A percentile compares a stretch with the other conserved stretches of the same genome.
These are phyloP conservation scores for Nycticorax nycticorax DNA, from an alignment of 2,113 vertebrate species.

Conservation along the genomic window DNA sequence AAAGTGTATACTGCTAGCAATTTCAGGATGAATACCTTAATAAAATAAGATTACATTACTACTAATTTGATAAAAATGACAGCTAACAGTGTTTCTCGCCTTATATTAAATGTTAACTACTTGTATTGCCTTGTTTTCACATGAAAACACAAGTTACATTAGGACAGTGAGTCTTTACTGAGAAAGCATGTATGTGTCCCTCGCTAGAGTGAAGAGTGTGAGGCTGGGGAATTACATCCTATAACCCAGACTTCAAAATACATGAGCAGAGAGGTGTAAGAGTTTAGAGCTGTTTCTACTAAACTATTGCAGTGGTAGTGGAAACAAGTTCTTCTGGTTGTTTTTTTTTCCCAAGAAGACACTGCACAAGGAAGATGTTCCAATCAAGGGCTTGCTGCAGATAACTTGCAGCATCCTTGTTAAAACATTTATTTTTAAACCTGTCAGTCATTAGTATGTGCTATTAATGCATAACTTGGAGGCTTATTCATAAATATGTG, in stretches of 20 bases:
- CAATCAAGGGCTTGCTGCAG: constrained; percentile 18
- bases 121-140: background rate
- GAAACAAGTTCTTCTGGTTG: background rate
- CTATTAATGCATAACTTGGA: background rate
- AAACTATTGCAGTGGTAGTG: background rate
- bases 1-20: background rate
- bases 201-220: background rate
- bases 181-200: accelerated
- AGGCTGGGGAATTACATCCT: background rate
- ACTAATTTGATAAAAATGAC: background rate
- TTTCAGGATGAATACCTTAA: background rate
- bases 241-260: background rate
- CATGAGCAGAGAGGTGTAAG: background rate
- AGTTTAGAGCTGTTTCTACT: background rate
- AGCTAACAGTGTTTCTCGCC: background rate
- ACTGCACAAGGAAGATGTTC: constrained; percentile 5
- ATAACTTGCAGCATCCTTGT: constrained; percentile 27
- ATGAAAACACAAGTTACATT: constrained; percentile 21
- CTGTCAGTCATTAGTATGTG: constrained; percentile 10
- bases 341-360: background rate
- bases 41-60: background rate
- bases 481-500: constrained; percentile 40
- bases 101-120: background rate
- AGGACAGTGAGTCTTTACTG: background rate
- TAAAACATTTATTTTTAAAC: constrained; percentile 58